These are phyloP conservation scores for Grammomys surdaster DNA, from an alignment of 2,113 vertebrate genomes.

Conservation along the genomic window DNA sequence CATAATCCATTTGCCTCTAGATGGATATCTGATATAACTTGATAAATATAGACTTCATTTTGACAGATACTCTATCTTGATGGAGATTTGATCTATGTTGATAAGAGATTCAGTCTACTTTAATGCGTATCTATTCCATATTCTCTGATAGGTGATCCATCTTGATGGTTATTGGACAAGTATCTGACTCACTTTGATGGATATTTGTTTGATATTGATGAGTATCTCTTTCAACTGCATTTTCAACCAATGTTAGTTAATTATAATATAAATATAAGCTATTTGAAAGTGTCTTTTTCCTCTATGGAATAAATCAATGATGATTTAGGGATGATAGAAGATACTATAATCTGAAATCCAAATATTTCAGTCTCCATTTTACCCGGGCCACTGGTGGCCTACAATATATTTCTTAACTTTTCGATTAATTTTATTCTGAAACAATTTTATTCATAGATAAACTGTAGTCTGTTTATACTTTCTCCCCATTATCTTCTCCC, in stretches of 20 bases:
- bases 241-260: neutral
- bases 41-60: neutral
- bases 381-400: too few species aligned
- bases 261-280: neutral
- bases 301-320: neutral
- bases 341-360: neutral
- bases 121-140: neutral
- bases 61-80: neutral
- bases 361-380: neutral
- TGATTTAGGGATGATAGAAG: neutral
- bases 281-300: neutral
- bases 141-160: neutral
- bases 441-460: neutral
- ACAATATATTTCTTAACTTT: neutral
- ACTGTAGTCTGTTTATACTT: neutral
- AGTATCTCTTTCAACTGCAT: neutral
- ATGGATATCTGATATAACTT: neutral
- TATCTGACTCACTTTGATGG: neutral
- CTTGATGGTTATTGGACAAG: neutral
- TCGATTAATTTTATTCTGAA: neutral
- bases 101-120: neutral
- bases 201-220: neutral
- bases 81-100: neutral
- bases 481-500: neutral
- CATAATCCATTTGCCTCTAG: neutral